Evolutionary conservation across 1,140 invertebrate species (phyloP), one percentile per base, ranked within the genome.

Genomic region (Drosophila elegans): DNA sequence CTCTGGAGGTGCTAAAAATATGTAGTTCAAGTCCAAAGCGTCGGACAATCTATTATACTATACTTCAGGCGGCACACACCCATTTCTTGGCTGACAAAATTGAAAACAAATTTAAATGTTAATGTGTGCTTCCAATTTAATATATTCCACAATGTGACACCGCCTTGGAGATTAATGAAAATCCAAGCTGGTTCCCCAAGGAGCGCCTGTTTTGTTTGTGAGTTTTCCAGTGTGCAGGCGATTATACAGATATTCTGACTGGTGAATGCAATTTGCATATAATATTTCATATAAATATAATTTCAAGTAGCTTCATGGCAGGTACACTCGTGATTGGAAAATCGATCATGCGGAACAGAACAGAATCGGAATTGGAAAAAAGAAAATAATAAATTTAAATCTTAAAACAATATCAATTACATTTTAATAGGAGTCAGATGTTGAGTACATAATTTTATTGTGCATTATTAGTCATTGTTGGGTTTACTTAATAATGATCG

Each of bases 81-180:
- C 69, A 74, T 74, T 45, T 73, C 13, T 49, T 9, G 57, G 38
- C 62, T 79, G 75, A 86, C 72, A 74, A 83, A 86, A 86, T 86
- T 86, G 82, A 86, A 86, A 86, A 83, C 82, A 86, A 86, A 86
- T 86, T 86, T 86, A 86, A 86, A 86, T 86, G 82, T 83, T 86
- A 88, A 86, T 86, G 71, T 38, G 61, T 64, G 67, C 61, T 73
- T 52, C 59, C 69, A 72, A 72, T 78, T 79, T 86, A 82, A 86
- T 86, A 72, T 86, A 88, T 86, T 62, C 74, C 68, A 82, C 55
- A 84, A 62, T 56, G 78, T 55, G 68, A 80, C 63, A 62, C 59
- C 78, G 82, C 82, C 67, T 60, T 41, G 39, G 52, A 88, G 74
- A 86, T 86, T 88, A 86, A 82, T 86, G 66, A 64, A 79, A 88